Conservation (phyloP, 2,888 invertebrate genomes). For the Troilus luridus region DNA sequence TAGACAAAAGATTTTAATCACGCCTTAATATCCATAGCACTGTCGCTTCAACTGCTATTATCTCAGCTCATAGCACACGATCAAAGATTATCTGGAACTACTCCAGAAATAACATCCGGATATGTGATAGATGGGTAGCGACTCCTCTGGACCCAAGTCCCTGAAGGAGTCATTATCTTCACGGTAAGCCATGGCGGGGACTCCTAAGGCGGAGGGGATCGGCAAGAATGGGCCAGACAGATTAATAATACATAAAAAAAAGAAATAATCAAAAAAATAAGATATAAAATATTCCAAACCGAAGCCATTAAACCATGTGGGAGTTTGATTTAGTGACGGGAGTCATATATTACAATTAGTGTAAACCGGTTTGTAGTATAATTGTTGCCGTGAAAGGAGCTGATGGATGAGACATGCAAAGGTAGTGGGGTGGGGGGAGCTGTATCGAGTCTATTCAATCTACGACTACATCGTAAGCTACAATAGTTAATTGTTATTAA, state of each 20-base stretch:
- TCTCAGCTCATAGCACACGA: too few relatives aligned
- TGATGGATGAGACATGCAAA: conserved; percentile 39
- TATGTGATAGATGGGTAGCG: background rate
- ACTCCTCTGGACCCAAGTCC: background rate
- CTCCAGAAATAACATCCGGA: background rate
- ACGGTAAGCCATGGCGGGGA: background rate
- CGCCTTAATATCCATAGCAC: too few relatives aligned
- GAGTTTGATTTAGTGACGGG: conserved; percentile 59
- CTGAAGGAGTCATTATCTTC: conserved; percentile 47
- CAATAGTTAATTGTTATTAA: too few relatives aligned
- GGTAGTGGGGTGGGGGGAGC: background rate
- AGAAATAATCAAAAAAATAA: conserved; percentile 16
- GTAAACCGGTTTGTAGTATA: conserved; percentile 54
- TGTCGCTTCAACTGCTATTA: too few relatives aligned
- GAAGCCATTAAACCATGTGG: conserved; percentile 58
- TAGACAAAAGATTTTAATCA: too few relatives aligned
- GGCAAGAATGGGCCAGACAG: background rate
- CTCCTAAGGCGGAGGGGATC: background rate
- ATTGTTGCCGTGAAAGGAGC: conserved; percentile 53
- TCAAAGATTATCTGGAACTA: background rate
- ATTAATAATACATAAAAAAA: background rate
- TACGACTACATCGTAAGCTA: background rate
- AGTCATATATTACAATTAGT: conserved; percentile 59
- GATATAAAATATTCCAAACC: conserved; percentile 55
- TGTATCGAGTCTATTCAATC: background rate